Evolutionary conservation across 2,797 vertebrate species (phyloP), one percentile per base, ranked within the genome.

Genomic region (Enoplosus armatus): DNA sequence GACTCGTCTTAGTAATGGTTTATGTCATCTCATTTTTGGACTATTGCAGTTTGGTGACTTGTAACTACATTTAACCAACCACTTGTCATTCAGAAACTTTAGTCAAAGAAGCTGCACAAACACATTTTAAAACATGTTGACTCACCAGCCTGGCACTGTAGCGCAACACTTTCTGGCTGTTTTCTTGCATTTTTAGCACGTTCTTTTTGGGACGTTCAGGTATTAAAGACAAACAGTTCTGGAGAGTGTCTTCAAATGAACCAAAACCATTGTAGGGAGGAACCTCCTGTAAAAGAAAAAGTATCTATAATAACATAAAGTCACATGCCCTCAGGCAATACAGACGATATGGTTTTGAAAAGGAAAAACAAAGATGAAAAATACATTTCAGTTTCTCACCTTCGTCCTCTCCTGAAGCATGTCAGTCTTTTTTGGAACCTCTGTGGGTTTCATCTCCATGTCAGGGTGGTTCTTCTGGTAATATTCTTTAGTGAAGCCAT

Each of bases 181-280:
- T 97, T 85, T 96, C 90, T 66, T 99, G 88, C 92, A 97, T 95
- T 91, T 98, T 98, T 4, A 96, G 24, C 29, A 97, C 0, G 3
- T 98, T 92, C 85, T 95, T 97, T 88, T 82, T 93, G 2, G 96
- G 97, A n/a, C 95, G 95, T 81, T 95, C 88, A 29, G 98, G 98
- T 78, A 96, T 63, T 54, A 99, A 93, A 72, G 89, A 92, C 37
- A 97, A 95, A 87, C 98, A 99, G 72, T 98, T 99, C 92, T 98
- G 97, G 58, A 97, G 94, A 10, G 97, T 97, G 84, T 99, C 98
- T 81, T 99, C 98, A 20, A 96, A 79, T 3, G 96, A 90, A 11
- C 98, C 98, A 54, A 95, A 98, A 43, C 98, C 97, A 45, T 99
- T 98, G 80, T 98, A 98, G 0, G 97, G 97, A 62, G 97, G 97